Evolutionary conservation across 2,113 vertebrate species (phyloP).

Genomic region (Cebidichthys violaceus): DNA sequence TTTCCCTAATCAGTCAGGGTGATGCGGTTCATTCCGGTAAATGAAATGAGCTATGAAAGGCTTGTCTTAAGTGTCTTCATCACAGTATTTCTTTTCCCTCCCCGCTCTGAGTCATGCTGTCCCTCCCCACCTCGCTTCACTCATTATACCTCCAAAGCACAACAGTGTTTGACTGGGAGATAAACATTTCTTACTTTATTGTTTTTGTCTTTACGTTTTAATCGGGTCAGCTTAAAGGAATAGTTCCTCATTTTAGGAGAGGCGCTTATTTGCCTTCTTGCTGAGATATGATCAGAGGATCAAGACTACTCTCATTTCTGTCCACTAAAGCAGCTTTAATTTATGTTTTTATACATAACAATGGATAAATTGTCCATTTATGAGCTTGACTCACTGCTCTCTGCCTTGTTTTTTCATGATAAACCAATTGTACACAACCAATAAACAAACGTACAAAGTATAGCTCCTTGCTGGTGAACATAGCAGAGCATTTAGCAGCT

Average conservation of each 20-base stretch:
- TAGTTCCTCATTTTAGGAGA: not conserved
- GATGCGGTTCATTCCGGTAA: slow-evolving; percentile 59
- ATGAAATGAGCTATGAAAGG: slow-evolving; percentile 49
- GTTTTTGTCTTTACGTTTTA: slow-evolving; percentile 8
- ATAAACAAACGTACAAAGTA: not conserved
- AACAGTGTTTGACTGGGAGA: slow-evolving; percentile 30
- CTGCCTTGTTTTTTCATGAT: not conserved
- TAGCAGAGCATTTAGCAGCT: not conserved
- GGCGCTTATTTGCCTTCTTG: not conserved
- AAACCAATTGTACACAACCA: not conserved
- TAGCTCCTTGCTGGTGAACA: not conserved
- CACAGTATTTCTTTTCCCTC: slow-evolving; percentile 56
- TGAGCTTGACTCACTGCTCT: not conserved
- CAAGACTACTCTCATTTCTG: not conserved
- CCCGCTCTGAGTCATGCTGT: slow-evolving; percentile 45
- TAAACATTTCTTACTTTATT: slow-evolving; percentile 48
- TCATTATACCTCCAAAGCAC: slow-evolving; percentile 39
- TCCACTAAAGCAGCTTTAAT: not conserved
- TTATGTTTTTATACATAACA: not conserved
- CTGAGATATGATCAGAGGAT: not conserved
- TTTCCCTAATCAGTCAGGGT: slow-evolving; percentile 38
- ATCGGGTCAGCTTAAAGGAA: slow-evolving; percentile 8
- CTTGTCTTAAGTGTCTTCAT: slow-evolving; percentile 54
- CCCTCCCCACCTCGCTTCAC: slow-evolving; percentile 15
- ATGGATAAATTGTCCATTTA: not conserved